Evolutionary conservation across 2,888 invertebrate species (phyloP).

Genomic region (Endotricha flammealis): DNA sequence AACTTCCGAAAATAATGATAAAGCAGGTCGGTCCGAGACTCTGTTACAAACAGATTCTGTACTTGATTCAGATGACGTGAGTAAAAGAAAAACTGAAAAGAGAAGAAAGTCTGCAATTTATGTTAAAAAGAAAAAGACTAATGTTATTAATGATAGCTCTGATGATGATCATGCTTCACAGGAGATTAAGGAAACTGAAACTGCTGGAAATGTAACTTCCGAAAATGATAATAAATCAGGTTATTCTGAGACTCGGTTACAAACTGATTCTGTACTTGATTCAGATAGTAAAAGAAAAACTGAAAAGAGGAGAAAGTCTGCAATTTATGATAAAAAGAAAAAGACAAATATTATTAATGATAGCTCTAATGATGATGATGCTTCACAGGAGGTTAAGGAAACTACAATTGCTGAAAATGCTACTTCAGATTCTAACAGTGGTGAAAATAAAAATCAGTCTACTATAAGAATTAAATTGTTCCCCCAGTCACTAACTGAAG

Average conservation of each 20-base stretch:
- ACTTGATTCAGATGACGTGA: not conserved
- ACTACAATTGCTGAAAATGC: no score
- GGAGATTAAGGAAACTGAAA: no score
- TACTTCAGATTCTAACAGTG: no score
- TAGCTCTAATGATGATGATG: slow-evolving; percentile 30
- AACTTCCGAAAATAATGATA: slow-evolving; percentile 5
- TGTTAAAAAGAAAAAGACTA: slow-evolving; percentile 12
- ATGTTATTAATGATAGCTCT: slow-evolving; percentile 30
- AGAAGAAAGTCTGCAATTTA: not conserved
- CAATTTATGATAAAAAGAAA: slow-evolving; percentile 3
- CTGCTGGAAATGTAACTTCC: no score
- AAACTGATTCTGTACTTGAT: not conserved
- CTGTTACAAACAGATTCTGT: not conserved
- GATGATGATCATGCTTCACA: slow-evolving; percentile 21
- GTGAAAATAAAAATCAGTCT: no score
- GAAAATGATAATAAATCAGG: slow-evolving; percentile 3
- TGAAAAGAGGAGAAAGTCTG: not conserved
- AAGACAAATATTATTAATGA: slow-evolving; percentile 22
- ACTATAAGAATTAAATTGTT: no score
- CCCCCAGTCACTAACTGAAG: no score
- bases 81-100: not conserved
- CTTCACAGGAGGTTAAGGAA: slow-evolving; percentile 10
- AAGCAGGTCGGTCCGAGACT: slow-evolving; percentile 1
- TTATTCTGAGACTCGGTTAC: slow-evolving; percentile 1
- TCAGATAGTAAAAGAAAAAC: not conserved